phyloP scores from a whole-genome alignment of 2,888 invertebrate genomes.

The Formica aserva region DNA sequence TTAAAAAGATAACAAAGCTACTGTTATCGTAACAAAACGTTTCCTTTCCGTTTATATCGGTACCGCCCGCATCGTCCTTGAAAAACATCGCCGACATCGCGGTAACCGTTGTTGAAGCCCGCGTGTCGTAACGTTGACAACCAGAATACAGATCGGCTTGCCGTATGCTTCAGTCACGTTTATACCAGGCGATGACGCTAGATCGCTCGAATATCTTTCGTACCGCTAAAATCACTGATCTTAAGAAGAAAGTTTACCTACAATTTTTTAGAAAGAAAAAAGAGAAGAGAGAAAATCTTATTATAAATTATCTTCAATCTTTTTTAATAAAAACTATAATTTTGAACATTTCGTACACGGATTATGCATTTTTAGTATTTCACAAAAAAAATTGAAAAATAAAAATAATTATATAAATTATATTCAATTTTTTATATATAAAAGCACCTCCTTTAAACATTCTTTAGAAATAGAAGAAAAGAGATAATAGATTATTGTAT shows the following conservation, averaged over 20 bases:
- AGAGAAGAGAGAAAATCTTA: not conserved
- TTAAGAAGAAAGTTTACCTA: not conserved
- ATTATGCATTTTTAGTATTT: not conserved
- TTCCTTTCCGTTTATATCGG: not conserved
- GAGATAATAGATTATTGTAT: not conserved
- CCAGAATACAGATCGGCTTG: slow-evolving; percentile 27
- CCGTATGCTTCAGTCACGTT: slow-evolving; percentile 33
- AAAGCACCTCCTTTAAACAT: not conserved
- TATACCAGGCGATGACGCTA: slow-evolving; percentile 67
- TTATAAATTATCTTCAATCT: not conserved
- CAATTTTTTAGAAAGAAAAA: not conserved
- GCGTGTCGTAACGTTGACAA: slow-evolving; percentile 31
- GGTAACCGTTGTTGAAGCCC: not conserved
- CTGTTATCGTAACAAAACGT: not conserved
- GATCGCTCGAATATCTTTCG: slow-evolving; percentile 50
- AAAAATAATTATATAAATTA: not conserved
- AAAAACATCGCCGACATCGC: not conserved
- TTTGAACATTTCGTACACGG: not conserved
- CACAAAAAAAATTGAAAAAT: not conserved
- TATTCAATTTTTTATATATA: not conserved
- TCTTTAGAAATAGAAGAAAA: not conserved
- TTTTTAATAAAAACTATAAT: not conserved
- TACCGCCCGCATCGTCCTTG: not conserved
- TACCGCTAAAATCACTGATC: not conserved
- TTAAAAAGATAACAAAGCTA: not conserved